A percentile compares a stretch with the other conserved stretches of the same genome.
Evolutionary conservation across 2,113 vertebrate genomes (phyloP).

Genomic region (Cheilinus undulatus): DNA sequence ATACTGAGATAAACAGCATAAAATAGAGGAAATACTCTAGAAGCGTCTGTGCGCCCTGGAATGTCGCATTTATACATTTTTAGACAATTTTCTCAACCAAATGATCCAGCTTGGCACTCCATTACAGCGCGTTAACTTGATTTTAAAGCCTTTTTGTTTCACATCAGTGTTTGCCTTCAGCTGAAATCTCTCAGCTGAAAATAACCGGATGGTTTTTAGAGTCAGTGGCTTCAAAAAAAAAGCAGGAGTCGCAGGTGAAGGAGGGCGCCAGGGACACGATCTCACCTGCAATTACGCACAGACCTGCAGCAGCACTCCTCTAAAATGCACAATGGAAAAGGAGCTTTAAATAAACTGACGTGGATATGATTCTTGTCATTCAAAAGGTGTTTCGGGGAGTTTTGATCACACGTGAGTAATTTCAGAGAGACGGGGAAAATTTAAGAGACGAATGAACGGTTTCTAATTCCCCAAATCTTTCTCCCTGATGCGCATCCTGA

Average conservation of each 20-base stretch:
- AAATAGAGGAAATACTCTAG: background rate
- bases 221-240: background rate
- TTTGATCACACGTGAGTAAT: background rate
- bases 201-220: conserved; percentile 27
- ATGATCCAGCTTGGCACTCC: background rate
- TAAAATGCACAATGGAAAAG: background rate
- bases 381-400: background rate
- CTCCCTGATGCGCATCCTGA: background rate
- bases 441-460: conserved; percentile 8
- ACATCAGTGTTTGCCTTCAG: background rate
- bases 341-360: background rate
- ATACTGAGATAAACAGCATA: background rate
- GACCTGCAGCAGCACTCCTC: background rate
- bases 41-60: background rate
- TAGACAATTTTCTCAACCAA: background rate
- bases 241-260: conserved; percentile 41
- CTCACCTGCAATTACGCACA: conserved; percentile 29
- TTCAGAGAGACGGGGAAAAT: background rate
- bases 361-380: background rate
- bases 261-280: conserved; percentile 1
- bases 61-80: too few species aligned
- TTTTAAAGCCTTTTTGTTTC: background rate
- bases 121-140: background rate
- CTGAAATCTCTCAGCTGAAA: background rate
- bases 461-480: conserved; percentile 11